A percentile compares a stretch with the other conserved stretches of the same genome.
These are phyloP conservation scores for Falco columbarius DNA, from an alignment of 2,797 vertebrate genomes.

Conservation along the genomic window DNA sequence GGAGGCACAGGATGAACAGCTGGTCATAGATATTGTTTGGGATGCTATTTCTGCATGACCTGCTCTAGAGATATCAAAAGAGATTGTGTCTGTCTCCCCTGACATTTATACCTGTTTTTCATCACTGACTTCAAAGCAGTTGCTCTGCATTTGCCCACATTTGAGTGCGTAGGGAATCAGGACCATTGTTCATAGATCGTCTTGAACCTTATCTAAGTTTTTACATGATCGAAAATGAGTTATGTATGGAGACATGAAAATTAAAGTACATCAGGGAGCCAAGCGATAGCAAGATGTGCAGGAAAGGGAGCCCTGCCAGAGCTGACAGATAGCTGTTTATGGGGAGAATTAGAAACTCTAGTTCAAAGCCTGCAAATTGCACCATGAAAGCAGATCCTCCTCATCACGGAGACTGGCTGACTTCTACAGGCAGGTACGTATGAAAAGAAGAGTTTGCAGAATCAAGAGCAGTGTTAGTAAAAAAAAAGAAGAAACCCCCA, in stretches of 20 bases:
- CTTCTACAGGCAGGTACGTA: background rate
- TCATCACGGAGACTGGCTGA: background rate
- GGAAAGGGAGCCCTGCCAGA: background rate
- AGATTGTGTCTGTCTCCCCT: conserved; percentile 29
- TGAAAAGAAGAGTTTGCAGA: background rate
- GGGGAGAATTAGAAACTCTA: background rate
- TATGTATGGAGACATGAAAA: background rate
- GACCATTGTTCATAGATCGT: background rate
- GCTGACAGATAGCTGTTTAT: background rate
- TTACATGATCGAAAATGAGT: background rate
- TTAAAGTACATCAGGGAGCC: background rate
- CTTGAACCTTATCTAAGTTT: background rate
- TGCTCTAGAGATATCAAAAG: conserved; percentile 36
- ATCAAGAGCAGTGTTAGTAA: background rate
- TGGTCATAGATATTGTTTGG: conserved; percentile 41
- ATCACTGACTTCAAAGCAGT: conserved; percentile 6
- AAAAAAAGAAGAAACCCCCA: background rate
- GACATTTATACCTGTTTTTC: conserved; percentile 38
- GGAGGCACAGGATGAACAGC: conserved; percentile 38
- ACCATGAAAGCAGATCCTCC: background rate
- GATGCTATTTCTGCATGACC: conserved; percentile 61
- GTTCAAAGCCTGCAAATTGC: conserved; percentile 3
- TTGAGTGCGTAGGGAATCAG: background rate
- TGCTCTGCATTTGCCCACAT: conserved; percentile 19
- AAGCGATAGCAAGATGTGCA: background rate